Evolutionary conservation across 2,888 invertebrate genomes (phyloP).

Genomic region (Mimas tiliae): DNA sequence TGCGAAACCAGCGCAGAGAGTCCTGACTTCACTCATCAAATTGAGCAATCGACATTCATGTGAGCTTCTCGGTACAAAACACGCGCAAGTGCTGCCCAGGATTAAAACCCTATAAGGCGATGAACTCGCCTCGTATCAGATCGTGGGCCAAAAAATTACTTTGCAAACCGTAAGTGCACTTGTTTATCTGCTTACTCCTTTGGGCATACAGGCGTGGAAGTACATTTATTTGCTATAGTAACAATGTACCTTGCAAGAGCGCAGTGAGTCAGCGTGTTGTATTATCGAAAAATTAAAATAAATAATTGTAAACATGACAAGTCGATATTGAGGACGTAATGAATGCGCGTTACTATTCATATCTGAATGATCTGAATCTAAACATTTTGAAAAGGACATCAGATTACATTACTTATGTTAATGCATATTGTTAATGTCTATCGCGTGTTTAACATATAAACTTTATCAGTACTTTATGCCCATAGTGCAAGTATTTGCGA

Average conservation of each 20-base stretch:
- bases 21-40: no score
- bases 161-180: no score
- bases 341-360: not conserved
- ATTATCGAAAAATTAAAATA: constrained; percentile 26
- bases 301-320: constrained; percentile 16
- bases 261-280: not conserved
- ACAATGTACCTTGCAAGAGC: not conserved
- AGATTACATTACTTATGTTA: constrained; percentile 28
- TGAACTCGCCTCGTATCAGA: no score
- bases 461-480: constrained; percentile 20
- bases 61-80: no score
- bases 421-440: constrained; percentile 28
- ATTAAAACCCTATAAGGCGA: no score
- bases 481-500: constrained; percentile 28
- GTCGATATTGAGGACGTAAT: constrained; percentile 18
- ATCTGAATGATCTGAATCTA: constrained; percentile 28
- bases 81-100: no score
- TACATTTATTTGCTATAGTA: not conserved
- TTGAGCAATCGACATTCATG: no score
- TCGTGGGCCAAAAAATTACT: no score
- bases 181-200: no score
- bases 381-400: constrained; percentile 26
- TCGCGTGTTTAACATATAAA: constrained; percentile 21
- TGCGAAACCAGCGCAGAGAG: no score
- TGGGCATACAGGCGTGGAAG: no score